Conservation (phyloP, 2,888 invertebrate genomes). For the Tachystola acroxantha region DNA sequence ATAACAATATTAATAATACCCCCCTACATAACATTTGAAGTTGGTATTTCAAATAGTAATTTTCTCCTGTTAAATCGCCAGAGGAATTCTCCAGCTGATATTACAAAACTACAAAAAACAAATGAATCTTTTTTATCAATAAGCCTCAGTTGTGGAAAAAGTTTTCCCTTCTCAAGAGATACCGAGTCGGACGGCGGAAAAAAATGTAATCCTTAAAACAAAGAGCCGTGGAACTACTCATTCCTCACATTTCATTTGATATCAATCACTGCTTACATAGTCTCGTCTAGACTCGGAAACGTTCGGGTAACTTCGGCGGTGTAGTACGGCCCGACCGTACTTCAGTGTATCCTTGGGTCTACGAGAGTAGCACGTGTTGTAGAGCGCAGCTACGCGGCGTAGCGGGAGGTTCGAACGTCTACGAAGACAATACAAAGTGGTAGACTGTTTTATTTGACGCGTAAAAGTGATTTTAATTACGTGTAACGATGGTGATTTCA, state of each 20-base stretch:
- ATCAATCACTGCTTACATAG: constrained; percentile 72
- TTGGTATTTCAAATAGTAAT: too few relatives aligned
- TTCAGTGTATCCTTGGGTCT: constrained; percentile 59
- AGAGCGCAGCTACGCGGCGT: constrained; percentile 6
- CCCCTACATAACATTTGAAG: too few relatives aligned
- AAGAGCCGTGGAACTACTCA: constrained; percentile 69
- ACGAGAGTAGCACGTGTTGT: constrained; percentile 55
- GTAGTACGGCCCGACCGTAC: constrained; percentile 46
- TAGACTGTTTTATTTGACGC: constrained; percentile 13
- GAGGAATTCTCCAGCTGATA: too few relatives aligned
- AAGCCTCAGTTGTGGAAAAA: constrained; percentile 18
- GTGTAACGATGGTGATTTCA: constrained; percentile 36
- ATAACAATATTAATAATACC: too few relatives aligned
- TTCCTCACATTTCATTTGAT: constrained; percentile 76
- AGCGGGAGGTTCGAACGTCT: constrained; percentile 7
- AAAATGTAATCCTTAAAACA: constrained; percentile 69
- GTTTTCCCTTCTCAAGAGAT: constrained; percentile 21
- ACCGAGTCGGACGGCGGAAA: constrained; percentile 22
- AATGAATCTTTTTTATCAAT: constrained; percentile 18
- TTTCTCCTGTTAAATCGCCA: too few relatives aligned
- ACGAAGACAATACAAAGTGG: constrained; percentile 3
- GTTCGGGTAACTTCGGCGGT: constrained; percentile 51
- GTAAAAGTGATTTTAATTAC: constrained; percentile 30
- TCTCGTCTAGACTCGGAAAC: constrained; percentile 50
- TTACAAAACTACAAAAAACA: constrained; percentile 9